Evolutionary conservation across 2,797 vertebrate species (phyloP), one percentile per base, ranked within the genome.

Genomic region (Spinus pinus): DNA sequence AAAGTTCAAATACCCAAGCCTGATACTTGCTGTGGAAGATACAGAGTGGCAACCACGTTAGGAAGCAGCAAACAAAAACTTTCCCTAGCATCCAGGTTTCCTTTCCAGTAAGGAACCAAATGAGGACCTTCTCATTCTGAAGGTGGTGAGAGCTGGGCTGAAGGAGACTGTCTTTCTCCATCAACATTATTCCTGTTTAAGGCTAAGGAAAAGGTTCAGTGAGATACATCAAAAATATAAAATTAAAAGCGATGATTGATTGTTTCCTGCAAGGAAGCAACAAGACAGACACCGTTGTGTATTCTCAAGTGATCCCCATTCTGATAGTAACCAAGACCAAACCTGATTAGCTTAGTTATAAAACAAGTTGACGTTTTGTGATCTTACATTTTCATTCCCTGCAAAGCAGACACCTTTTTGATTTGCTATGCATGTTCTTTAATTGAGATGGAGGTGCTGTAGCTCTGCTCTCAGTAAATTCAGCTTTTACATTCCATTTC

Each of bases 401-500:
- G 91, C 86, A 69, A 93, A 88, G 79, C 88, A 86, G 64, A 41
- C 67, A 39, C 41, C 81, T 85, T 96, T 95, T 71, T 92, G 60
- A 87, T 94, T 89, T 94, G 47, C 88, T 74, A 33, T 87, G 86
- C 61, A 12, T 56, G 14, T 67, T 87, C 30, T 94, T 90, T 89
- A 87, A 89, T 87, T 95, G 92, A 94, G 88, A 90, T 89, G 83
- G 83, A 88, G 74, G 17, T 88, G 67, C 81, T 86, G 88, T 92
- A 88, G 71, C 60, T 85, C 53, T 80, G 86, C 30, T 79, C 44
- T 80, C 37, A 31, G 8, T 53, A 67, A 87, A 60, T 95, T 94
- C 78, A 83, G 88, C 22, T 81, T 87, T 93, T 91, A 57, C 31
- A 78, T 90, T 88, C 53, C 12, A 4, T 60, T 95, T 89, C 57